Base-by-base conservation (phyloP, 2,797 vertebrate genomes). In the Mormyrops boulengeri region DNA sequence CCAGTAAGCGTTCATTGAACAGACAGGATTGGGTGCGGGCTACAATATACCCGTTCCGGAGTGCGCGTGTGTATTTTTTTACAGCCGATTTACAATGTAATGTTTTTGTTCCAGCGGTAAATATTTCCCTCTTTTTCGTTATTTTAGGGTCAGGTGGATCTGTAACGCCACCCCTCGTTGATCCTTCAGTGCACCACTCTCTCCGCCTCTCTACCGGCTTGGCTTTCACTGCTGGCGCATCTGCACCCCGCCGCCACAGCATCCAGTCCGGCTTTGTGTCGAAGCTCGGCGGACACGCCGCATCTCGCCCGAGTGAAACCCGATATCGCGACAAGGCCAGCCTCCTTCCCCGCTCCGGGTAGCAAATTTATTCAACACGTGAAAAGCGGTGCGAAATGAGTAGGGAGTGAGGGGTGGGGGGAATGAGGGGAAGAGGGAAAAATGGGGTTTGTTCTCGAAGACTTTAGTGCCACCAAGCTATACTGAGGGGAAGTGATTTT, bases 391-490 rank as follows among this genome's bases (percentile, higher is more conserved):
- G 95, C 94, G 95, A 95, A 96, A 93, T 89, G 90, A 60, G 90
- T 90, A 90, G 92, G 86, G 86, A 90, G 91, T 77, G 60, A 90
- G 90, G 91, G 92, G 86, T 87, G 89, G 91, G 85, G 89, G 87
- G 88, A 89, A 90, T 91, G 89, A 77, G 92, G 80, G 90, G 89
- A 85, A 53, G 77, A 80, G 91, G 53, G 88, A 92, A 90, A 60
- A 89, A 89, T 12, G 88, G 90, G 91, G 94, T 91, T 93, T 91
- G 84, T 91, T 91, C 87, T 73, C 85, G 93, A 90, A 94, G 95
- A 94, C 95, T 96, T 91, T 96, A 95, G 95, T 96, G 96, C 96
- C 96, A 96, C 95, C 96, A 93, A 95, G 95, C 96, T 96, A 95
- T 94, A 30, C 89, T 92, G 88, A 55, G 91, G 94, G 95, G 95